Conservation (phyloP, 2,113 vertebrate genomes). For the Dipodomys stephensi region DNA sequence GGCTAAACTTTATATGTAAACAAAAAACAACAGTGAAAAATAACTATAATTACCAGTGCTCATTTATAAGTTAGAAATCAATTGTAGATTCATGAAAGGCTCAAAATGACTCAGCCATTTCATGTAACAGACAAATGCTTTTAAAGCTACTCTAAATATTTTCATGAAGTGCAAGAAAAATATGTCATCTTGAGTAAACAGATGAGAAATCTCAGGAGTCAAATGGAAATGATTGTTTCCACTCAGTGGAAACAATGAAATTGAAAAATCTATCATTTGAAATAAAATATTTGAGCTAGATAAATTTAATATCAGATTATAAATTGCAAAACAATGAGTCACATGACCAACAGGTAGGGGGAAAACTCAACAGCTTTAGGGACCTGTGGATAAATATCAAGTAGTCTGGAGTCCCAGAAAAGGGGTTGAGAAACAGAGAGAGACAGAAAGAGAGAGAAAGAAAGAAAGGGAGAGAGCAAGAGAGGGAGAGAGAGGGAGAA, state of each 20-base stretch:
- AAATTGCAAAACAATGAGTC: background rate
- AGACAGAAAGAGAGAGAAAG: background rate
- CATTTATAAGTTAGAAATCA: background rate
- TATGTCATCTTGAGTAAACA: slow-evolving; percentile 38
- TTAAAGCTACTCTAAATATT: slow-evolving; percentile 54
- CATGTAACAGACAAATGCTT: slow-evolving; percentile 11
- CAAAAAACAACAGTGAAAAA: background rate
- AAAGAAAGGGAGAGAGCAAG: background rate
- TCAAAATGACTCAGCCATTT: slow-evolving; percentile 47
- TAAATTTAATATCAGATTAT: background rate
- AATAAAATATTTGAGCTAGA: slow-evolving; percentile 11
- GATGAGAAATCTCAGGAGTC: slow-evolving; percentile 11
- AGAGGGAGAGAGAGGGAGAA: background rate
- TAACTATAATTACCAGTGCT: background rate
- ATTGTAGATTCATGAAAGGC: background rate
- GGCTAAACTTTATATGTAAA: background rate
- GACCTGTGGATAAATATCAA: background rate
- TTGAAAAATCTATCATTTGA: slow-evolving; percentile 8
- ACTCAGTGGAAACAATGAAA: slow-evolving; percentile 35
- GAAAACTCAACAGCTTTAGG: too few relatives aligned
- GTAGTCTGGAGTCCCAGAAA: background rate
- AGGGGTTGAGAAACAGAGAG: background rate
- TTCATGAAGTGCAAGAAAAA: slow-evolving; percentile 47
- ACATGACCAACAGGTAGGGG: background rate
- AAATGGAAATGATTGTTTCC: slow-evolving; percentile 28